Evolutionary conservation across 2,113 vertebrate species (phyloP).

Genomic region (Callospermophilus lateralis): DNA sequence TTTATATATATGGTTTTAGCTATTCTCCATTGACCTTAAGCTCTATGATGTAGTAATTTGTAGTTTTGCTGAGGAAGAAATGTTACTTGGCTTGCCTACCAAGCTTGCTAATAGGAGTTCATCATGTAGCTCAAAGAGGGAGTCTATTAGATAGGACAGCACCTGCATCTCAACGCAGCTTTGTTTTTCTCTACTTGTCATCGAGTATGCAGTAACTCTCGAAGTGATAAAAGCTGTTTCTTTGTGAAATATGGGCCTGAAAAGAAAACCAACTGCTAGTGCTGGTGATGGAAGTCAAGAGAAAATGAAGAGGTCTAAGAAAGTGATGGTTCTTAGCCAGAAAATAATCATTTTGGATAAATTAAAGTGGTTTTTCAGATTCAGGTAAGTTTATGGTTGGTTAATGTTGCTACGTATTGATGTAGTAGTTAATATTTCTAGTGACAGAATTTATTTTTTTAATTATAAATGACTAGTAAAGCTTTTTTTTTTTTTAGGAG

Average conservation of each 20-base stretch:
- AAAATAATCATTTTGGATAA: constrained; percentile 78
- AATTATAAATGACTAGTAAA: constrained; percentile 23
- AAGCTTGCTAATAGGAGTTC: not conserved
- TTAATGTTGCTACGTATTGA: constrained; percentile 64
- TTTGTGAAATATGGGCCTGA: constrained; percentile 76
- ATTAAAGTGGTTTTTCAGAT: constrained; percentile 77
- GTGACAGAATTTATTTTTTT: constrained; percentile 58
- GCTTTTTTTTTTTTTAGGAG: constrained; percentile 2
- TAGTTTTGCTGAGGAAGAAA: constrained; percentile 20
- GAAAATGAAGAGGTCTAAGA: constrained; percentile 78
- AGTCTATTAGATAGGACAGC: constrained; percentile 64
- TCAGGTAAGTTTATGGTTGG: constrained; percentile 76
- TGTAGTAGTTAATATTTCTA: constrained; percentile 57
- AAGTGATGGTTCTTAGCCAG: constrained; percentile 77
- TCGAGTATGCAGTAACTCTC: constrained; percentile 69
- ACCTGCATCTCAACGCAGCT: constrained; percentile 64
- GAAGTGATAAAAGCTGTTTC: constrained; percentile 77
- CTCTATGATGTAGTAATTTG: not conserved
- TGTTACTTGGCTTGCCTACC: not conserved
- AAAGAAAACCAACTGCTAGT: constrained; percentile 79
- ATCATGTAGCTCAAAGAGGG: not conserved
- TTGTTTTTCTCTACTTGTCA: constrained; percentile 76
- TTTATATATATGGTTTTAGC: not conserved
- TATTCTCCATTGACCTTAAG: not conserved
- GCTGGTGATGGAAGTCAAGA: constrained; percentile 78